Evolutionary conservation across 2,797 vertebrate genomes (phyloP).

Genomic region (Siniperca obscura): DNA sequence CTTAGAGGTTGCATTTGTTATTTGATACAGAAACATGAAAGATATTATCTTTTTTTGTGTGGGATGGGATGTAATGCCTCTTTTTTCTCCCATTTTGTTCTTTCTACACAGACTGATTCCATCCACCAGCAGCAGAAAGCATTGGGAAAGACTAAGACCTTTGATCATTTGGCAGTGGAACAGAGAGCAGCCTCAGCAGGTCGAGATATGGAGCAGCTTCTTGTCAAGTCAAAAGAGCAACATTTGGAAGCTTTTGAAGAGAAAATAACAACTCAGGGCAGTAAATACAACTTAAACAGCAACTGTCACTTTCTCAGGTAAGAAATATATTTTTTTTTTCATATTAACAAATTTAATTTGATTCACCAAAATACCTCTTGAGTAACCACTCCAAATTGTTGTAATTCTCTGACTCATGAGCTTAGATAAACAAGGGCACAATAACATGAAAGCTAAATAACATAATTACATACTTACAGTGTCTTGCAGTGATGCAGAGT

Average conservation of each 20-base stretch:
- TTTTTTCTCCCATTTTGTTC: slow-evolving; percentile 1
- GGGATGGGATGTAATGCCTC: not conserved
- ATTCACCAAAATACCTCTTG: not conserved
- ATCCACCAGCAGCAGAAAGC: slow-evolving; percentile 88
- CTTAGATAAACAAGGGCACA: not conserved
- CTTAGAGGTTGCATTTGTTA: not conserved
- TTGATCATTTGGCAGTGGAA: slow-evolving; percentile 85
- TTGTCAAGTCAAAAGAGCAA: slow-evolving; percentile 49
- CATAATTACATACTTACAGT: not conserved
- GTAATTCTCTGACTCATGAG: not conserved
- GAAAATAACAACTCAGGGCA: slow-evolving; percentile 66
- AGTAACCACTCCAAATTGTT: not conserved
- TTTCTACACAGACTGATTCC: slow-evolving; percentile 84
- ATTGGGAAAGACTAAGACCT: slow-evolving; percentile 82
- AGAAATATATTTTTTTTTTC: not conserved
- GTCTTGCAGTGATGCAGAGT: not conserved
- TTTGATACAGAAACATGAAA: not conserved
- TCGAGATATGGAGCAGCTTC: slow-evolving; percentile 76
- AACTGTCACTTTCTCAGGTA: slow-evolving; percentile 84
- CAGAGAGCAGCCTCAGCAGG: slow-evolving; percentile 80
- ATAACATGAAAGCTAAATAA: not conserved
- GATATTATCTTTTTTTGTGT: not conserved
- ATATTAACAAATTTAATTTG: not conserved
- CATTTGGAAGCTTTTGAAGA: slow-evolving; percentile 55
- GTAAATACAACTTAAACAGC: slow-evolving; percentile 68